Evolutionary conservation across 2,113 vertebrate species (phyloP).

Genomic region (Pachypanchax playfairii): DNA sequence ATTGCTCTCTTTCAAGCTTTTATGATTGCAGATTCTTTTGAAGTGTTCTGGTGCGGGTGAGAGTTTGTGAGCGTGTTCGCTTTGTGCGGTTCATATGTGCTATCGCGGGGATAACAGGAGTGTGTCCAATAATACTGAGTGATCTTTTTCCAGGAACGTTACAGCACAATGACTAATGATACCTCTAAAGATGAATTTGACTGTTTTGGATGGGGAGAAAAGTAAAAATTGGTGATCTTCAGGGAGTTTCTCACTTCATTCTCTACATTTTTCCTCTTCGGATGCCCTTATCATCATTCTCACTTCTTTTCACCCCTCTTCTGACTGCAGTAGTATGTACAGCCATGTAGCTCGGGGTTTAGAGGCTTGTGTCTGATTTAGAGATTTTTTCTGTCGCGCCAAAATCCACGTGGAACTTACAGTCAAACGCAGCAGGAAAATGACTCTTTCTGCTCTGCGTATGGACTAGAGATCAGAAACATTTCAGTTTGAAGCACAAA

Average conservation of each 20-base stretch:
- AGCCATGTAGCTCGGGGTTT: constrained; percentile 67
- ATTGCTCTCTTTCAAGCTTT: constrained; percentile 57
- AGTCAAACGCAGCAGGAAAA: constrained; percentile 40
- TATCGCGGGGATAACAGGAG: constrained; percentile 34
- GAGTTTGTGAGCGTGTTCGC: constrained; percentile 19
- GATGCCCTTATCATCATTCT: constrained; percentile 39
- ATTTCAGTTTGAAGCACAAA: constrained; percentile 64
- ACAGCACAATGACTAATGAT: constrained; percentile 39
- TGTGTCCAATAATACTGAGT: constrained; percentile 51
- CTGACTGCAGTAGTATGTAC: constrained; percentile 72
- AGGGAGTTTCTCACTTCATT: constrained; percentile 33
- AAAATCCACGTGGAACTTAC: constrained; percentile 70
- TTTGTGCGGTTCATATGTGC: constrained; percentile 31
- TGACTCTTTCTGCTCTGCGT: constrained; percentile 35
- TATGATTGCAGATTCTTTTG: constrained; percentile 44
- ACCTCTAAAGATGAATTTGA: constrained; percentile 33
- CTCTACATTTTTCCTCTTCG: constrained; percentile 38
- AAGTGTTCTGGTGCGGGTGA: constrained; percentile 26
- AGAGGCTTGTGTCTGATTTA: constrained; percentile 77
- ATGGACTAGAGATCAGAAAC: constrained; percentile 41
- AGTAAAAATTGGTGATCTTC: constrained; percentile 53
- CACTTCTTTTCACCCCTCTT: constrained; percentile 49
- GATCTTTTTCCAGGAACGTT: constrained; percentile 47
- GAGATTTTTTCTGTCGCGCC: constrained; percentile 77
- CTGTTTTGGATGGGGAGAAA: too few species aligned